Evolutionary conservation across 2,113 vertebrate species (phyloP), one percentile per base, ranked within the genome.

Genomic region (Cairina moschata): DNA sequence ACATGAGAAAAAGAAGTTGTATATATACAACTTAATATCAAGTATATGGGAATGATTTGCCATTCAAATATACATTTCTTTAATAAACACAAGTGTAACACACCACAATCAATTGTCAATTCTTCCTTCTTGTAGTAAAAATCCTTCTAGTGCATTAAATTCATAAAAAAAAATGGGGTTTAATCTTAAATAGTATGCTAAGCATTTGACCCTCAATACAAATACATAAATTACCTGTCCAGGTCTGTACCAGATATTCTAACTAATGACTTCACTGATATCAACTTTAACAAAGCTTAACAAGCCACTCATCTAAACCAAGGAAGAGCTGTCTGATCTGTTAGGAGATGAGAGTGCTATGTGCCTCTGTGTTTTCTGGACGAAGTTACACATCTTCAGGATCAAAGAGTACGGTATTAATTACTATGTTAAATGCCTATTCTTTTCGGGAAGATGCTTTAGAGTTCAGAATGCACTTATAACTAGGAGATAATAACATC

Each of bases 41-140:
- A 48, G 46, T 22, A 48, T 48, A 48, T 48, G 75, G 11, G 52
- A 75, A 69, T 83, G 74, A 66, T 74, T 88, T 69, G n/a, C 74
- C 62, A 76, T 82, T 94, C 58, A 92, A 90, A 94, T 68, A 23
- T 20, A 55, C 29, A 75, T 83, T 88, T 89, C 11, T 46, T 81
- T 65, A 83, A 74, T 40, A 86, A 75, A 40, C 67, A 71, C 54
- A 67, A 71, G 60, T 63, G 44, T 59, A 90, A 77, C 46, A 65
- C 16, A 82, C 62, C 2, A 56, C 69, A 40, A 79, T 21, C 20
- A 48, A 48, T 48, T 32, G 17, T 21, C 9, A 91, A 18, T 63
- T 56, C 8, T 14, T 18, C 52, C 75, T 69, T 54, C 34, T 77
- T 83, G 46, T 28, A 76, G 8, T n/a, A 8, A 68, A 71, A 80